Conservation (phyloP, 2,113 vertebrate species). For the Protomyctophum bolini region DNA sequence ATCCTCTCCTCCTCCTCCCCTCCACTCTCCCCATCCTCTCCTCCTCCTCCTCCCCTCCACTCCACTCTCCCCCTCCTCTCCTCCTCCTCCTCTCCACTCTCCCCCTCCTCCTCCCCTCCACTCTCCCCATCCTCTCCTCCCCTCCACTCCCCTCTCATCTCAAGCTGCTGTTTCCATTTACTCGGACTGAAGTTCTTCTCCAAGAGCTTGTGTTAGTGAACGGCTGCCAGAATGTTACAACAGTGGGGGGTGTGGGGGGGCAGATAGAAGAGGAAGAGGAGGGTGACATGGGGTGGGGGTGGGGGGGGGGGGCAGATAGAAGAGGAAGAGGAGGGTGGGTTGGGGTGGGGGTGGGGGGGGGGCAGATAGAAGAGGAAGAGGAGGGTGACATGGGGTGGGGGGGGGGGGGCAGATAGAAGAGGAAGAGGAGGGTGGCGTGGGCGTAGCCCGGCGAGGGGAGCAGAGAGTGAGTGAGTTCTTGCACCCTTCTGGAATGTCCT, state of each 20-base stretch:
- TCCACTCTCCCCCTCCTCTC: too few relatives aligned
- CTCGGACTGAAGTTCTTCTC: slow-evolving; percentile 3
- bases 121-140: too few relatives aligned
- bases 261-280: neutral
- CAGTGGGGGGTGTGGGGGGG: neutral
- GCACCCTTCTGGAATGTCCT: slow-evolving; percentile 17
- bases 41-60: too few relatives aligned
- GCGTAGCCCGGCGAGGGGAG: neutral
- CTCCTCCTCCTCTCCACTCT: neutral
- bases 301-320: neutral
- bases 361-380: neutral
- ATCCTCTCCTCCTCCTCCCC: too few relatives aligned
- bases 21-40: too few relatives aligned
- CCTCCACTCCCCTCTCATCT: neutral
- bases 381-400: neutral
- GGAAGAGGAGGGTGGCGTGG: neutral
- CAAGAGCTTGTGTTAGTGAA: neutral
- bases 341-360: neutral
- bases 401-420: neutral
- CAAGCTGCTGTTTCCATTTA: slow-evolving; percentile 27
- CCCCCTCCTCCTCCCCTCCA: neutral
- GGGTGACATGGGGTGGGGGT: neutral
- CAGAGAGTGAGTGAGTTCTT: slow-evolving; percentile 21
- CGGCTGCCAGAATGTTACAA: neutral
- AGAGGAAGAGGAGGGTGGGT: neutral